These are phyloP conservation scores for Anser brachyrhynchus DNA, from an alignment of 2,113 vertebrate genomes.

Conservation along the genomic window DNA sequence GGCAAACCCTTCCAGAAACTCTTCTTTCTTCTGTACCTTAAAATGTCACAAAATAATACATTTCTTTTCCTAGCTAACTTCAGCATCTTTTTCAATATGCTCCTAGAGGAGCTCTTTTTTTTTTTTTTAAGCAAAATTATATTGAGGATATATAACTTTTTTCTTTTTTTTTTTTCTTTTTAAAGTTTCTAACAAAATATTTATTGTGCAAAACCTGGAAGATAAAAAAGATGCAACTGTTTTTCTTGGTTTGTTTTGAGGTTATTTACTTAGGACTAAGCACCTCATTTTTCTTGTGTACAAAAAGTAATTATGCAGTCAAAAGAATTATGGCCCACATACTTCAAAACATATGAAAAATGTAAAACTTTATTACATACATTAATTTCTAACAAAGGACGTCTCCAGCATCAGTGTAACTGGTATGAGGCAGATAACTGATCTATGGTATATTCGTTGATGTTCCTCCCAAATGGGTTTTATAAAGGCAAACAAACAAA, in stretches of 20 bases:
- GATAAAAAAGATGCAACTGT: constrained; percentile 79
- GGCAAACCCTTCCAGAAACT: not conserved
- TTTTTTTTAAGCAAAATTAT: constrained; percentile 31
- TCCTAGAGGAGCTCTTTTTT: not conserved
- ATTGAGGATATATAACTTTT: constrained; percentile 44
- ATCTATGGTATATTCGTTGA: constrained; percentile 72
- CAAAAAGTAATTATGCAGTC: constrained; percentile 87
- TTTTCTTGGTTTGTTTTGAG: constrained; percentile 81
- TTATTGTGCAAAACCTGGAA: constrained; percentile 69
- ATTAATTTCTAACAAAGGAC: constrained; percentile 85
- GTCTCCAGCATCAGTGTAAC: constrained; percentile 77
- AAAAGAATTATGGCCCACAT: constrained; percentile 83
- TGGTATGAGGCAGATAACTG: constrained; percentile 78
- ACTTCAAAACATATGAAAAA: constrained; percentile 87
- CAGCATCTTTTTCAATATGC: not conserved
- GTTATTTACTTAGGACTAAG: constrained; percentile 85
- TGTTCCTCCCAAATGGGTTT: constrained; percentile 83
- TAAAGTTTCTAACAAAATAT: constrained; percentile 77
- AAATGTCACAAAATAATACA: constrained; percentile 20
- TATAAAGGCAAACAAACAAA: constrained; percentile 82
- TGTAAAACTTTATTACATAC: constrained; percentile 87
- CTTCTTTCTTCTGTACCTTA: constrained; percentile 8
- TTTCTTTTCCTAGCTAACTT: constrained; percentile 21
- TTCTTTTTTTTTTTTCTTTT: not conserved
- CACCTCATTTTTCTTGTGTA: constrained; percentile 84